A percentile compares a stretch with the other conserved stretches of the same genome.
These are phyloP conservation scores for Planiliza haematocheilus DNA, from an alignment of 2,113 vertebrate genomes.

Conservation along the genomic window DNA sequence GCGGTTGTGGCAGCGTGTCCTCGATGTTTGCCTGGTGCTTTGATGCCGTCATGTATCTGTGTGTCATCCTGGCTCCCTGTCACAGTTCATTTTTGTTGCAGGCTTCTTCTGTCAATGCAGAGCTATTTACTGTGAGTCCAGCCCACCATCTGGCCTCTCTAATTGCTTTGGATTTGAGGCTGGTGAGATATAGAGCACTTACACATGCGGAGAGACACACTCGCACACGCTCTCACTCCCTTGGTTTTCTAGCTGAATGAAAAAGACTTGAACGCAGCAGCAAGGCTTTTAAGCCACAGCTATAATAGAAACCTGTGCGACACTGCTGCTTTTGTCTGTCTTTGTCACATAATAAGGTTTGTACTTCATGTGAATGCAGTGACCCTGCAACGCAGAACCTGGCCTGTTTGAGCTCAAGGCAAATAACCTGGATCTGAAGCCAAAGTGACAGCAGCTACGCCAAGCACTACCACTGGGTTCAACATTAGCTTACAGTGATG, in stretches of 20 bases:
- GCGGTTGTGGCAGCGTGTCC: constrained; percentile 19
- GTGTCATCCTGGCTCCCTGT: constrained; percentile 71
- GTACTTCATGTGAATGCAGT: constrained; percentile 37
- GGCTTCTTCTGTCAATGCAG: constrained; percentile 73
- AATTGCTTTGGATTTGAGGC: constrained; percentile 85
- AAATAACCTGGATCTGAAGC: constrained; percentile 74
- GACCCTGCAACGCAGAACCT: constrained; percentile 56
- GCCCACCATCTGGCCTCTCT: constrained; percentile 83
- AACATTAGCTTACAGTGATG: constrained; percentile 60
- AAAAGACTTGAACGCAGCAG: constrained; percentile 40
- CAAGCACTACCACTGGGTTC: constrained; percentile 50
- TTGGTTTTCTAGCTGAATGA: constrained; percentile 58
- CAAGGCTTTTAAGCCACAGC: constrained; percentile 62
- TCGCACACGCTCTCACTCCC: constrained; percentile 28
- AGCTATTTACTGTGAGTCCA: constrained; percentile 78
- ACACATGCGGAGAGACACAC: constrained; percentile 26
- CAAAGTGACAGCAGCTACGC: constrained; percentile 72
- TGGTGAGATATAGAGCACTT: constrained; percentile 65
- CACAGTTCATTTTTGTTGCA: constrained; percentile 73
- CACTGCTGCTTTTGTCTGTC: constrained; percentile 30
- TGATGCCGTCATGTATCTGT: constrained; percentile 55
- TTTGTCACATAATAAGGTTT: constrained; percentile 36
- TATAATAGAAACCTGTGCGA: constrained; percentile 45
- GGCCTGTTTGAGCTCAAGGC: constrained; percentile 47
- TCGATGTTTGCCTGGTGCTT: constrained; percentile 46